Percentiles rank a stretch among this genome's conserved stretches.
Conservation (phyloP, 2,797 vertebrate genomes). For the Takifugu rubripes region DNA sequence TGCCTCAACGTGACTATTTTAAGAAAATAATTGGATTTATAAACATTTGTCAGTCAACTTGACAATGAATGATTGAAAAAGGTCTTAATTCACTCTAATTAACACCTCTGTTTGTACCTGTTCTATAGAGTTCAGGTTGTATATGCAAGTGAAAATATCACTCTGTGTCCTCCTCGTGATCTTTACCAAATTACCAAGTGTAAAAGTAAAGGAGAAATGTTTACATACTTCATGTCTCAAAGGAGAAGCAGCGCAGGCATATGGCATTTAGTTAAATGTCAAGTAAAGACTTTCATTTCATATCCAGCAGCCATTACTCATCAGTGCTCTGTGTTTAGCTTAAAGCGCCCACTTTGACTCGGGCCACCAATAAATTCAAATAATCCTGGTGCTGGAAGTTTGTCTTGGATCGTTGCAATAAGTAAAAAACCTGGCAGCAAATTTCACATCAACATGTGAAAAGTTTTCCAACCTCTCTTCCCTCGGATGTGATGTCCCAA, state of each 20-base stretch:
- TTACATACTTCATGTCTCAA: conserved; percentile 60
- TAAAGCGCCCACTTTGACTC: conserved; percentile 18
- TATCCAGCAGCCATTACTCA: conserved; percentile 56
- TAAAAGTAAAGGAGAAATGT: conserved; percentile 65
- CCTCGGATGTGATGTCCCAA: conserved; percentile 52
- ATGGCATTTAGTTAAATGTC: conserved; percentile 82
- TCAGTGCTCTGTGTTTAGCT: conserved; percentile 68
- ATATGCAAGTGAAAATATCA: not conserved
- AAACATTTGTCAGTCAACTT: too few species aligned
- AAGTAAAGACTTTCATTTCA: conserved; percentile 59
- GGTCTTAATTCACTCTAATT: too few species aligned
- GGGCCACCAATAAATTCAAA: conserved; percentile 63
- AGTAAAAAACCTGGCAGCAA: conserved; percentile 50
- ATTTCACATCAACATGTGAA: conserved; percentile 47
- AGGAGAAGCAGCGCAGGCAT: conserved; percentile 50
- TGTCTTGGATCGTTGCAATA: conserved; percentile 62
- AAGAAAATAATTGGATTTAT: too few species aligned
- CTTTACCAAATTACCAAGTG: conserved; percentile 63
- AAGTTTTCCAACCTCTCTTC: too few species aligned
- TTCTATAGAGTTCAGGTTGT: not conserved
- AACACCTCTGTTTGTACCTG: not conserved
- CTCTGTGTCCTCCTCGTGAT: conserved; percentile 54
- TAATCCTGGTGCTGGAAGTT: conserved; percentile 61
- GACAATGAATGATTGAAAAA: too few species aligned
- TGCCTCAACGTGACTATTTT: conserved; percentile 18